phyloP scores from a whole-genome alignment of 2,797 vertebrate genomes.

The Fundulus diaphanus region DNA sequence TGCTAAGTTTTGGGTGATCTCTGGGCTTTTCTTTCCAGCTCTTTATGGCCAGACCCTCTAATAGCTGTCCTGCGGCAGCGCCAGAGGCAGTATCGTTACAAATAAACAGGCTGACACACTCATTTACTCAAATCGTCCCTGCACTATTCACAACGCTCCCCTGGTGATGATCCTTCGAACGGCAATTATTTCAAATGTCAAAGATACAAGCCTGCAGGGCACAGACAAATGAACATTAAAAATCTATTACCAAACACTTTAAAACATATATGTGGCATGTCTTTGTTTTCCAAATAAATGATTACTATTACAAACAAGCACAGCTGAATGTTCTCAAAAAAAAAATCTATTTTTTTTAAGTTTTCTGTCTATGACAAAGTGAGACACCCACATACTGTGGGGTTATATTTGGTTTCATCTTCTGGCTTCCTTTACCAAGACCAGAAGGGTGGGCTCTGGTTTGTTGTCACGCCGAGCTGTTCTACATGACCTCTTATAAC shows the following conservation, averaged over 20 bases:
- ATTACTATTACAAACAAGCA: constrained; percentile 4
- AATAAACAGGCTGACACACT: constrained; percentile 99
- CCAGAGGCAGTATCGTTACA: constrained; percentile 94
- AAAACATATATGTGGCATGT: constrained; percentile 81
- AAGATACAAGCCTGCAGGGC: constrained; percentile 94
- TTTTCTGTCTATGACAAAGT: constrained; percentile 24
- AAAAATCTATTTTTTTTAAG: constrained; percentile 2
- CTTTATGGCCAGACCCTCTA: constrained; percentile 93
- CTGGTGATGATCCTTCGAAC: constrained; percentile 98
- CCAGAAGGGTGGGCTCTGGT: constrained; percentile 80
- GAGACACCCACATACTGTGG: constrained; percentile 16
- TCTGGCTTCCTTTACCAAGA: constrained; percentile 67
- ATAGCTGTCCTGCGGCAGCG: constrained; percentile 95
- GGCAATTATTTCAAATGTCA: constrained; percentile 99
- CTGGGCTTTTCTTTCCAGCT: constrained; percentile 84
- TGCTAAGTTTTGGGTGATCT: constrained; percentile 95
- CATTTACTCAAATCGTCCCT: constrained; percentile 99
- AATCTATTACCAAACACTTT: constrained; percentile 98
- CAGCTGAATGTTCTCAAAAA: constrained; percentile 14
- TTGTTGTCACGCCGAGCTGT: constrained; percentile 77
- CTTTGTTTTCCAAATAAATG: constrained; percentile 52
- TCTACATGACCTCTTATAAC: constrained; percentile 79
- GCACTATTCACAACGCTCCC: constrained; percentile 96
- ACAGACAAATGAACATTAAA: constrained; percentile 97
- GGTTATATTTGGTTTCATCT: constrained; percentile 60